Conservation (phyloP, 2,113 vertebrate species). For the Ptyas mucosa region DNA sequence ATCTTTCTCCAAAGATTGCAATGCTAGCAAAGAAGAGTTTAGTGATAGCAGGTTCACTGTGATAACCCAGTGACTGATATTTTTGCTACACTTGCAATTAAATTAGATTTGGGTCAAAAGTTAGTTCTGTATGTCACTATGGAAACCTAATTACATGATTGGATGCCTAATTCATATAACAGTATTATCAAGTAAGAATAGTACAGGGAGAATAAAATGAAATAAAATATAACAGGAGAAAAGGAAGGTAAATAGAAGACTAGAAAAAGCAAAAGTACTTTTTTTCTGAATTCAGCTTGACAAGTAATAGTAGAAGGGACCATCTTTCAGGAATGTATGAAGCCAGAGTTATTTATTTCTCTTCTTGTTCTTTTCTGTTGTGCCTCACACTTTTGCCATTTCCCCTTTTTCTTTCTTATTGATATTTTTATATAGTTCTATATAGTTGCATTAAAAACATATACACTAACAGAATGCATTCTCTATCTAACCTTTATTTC, state of each 20-base stretch:
- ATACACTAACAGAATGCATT: not conserved
- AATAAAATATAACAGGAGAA: not conserved
- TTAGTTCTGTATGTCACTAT: not conserved
- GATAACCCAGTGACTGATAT: not conserved
- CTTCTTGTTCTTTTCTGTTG: not conserved
- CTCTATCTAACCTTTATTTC: not conserved
- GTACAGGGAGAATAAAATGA: not conserved
- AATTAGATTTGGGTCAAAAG: not conserved
- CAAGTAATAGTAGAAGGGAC: not conserved
- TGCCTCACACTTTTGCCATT: not conserved
- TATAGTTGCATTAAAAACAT: not conserved
- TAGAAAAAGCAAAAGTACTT: not conserved
- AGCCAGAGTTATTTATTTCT: not conserved
- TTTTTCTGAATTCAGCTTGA: not conserved
- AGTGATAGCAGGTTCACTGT: not conserved
- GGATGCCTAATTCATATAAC: not conserved
- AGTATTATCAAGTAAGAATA: not conserved
- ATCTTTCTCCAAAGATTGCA: not conserved
- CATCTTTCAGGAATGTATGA: not conserved
- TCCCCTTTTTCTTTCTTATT: not conserved
- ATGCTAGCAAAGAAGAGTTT: not conserved
- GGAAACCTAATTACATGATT: not conserved
- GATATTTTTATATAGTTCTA: not conserved
- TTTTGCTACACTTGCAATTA: not conserved
- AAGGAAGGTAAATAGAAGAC: not conserved